A percentile compares a stretch with the other conserved stretches of the same genome.
Evolutionary conservation across 2,797 vertebrate genomes (phyloP).

Genomic region (Clamator glandarius): DNA sequence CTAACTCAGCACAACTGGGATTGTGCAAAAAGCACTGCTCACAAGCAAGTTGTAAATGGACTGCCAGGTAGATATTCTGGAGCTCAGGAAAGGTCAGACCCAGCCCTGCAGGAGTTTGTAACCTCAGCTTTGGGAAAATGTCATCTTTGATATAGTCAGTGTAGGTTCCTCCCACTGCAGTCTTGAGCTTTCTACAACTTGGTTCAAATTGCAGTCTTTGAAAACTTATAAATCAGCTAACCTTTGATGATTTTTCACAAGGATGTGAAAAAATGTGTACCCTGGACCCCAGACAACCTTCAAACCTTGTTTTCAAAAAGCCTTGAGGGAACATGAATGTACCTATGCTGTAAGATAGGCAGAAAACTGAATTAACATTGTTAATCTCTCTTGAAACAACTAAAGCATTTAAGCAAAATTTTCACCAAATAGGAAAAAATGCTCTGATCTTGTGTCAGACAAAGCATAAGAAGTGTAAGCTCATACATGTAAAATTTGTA

Average conservation of each 20-base stretch:
- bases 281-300: neutral
- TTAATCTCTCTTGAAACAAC: neutral
- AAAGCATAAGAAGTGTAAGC: neutral
- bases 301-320: neutral
- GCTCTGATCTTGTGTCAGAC: neutral
- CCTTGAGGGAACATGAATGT: neutral
- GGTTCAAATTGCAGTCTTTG: neutral
- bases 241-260: neutral
- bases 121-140: neutral
- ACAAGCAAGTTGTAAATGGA: fast-evolving
- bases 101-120: neutral
- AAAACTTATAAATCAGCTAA: neutral
- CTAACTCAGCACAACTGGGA: neutral
- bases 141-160: neutral
- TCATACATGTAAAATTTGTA: neutral
- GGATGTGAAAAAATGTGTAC: neutral
- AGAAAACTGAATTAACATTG: neutral
- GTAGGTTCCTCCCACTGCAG: neutral
- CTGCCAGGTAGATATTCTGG: neutral
- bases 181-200: neutral
- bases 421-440: neutral
- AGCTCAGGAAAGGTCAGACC: neutral
- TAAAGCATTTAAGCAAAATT: neutral
- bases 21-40: neutral
- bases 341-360: neutral